Evolutionary conservation across 2,888 invertebrate species (phyloP), one percentile per base, ranked within the genome.

Genomic region (Cyclophora albipunctata): DNA sequence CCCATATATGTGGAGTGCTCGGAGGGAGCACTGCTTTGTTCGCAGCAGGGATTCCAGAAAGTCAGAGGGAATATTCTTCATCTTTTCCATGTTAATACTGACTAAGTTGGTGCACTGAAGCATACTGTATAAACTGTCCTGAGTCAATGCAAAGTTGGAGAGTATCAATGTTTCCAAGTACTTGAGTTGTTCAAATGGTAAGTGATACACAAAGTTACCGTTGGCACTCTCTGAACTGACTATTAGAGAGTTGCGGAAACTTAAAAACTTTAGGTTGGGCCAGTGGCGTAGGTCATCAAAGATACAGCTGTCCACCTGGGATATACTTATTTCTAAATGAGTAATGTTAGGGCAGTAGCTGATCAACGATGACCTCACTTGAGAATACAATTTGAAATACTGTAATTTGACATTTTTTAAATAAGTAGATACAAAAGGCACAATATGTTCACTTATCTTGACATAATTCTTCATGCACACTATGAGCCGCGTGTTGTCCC

Each of bases 391-490:
- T 66, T 89, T 89, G 63, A 89, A 89, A 81, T 89, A 89, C 81
- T 89, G 89, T 59, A 89, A 67, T 76, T 89, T 89, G 34, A 89
- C 88, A 78, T 86, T 81, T 66, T 89, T 89, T 55, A 89, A 79
- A 79, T 87, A 87, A 68, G 82, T 84, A 54, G 88, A 84, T 52
- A 89, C 88, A 71, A 85, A 86, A 66, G 89, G 89, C 70, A 89
- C 86, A 71, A 89, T 85, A 60, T 80, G 86, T 65, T 89, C 87
- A 71, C 81, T 82, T 64, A 89, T 85, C 60, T 77, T 83, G 52
- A 83, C 77, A 77, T 89, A 89, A 66, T 89, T 89, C 63, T 89
- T 89, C 89, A 89, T 89, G 66, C 89, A 89, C 49, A 89, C 86
- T 62, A 88, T 81, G 57, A 89, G 79, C 44, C 88, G 81, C 48